phyloP scores from a whole-genome alignment of 1,140 invertebrate genomes.

The Calliphora vicina region DNA sequence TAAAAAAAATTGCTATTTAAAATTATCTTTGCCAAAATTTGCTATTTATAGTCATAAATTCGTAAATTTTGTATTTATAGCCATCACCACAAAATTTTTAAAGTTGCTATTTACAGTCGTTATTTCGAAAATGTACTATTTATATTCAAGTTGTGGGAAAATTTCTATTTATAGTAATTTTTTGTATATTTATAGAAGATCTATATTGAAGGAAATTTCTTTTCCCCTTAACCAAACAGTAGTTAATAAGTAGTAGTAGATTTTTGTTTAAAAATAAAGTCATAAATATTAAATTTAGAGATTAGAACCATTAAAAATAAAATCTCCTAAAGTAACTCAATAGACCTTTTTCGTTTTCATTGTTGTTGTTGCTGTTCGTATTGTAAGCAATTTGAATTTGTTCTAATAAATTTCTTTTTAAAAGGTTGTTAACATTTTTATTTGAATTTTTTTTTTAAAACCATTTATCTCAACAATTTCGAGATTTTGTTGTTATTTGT shows the following conservation, averaged over 20 bases:
- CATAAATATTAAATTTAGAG: neutral
- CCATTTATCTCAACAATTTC: neutral
- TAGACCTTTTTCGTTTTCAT: neutral
- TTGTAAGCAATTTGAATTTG: neutral
- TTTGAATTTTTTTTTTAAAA: neutral
- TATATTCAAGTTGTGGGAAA: no score
- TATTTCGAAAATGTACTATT: no score
- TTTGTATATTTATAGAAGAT: no score
- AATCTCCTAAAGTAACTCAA: neutral
- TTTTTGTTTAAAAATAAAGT: neutral
- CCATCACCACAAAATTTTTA: neutral
- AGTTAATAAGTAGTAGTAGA: neutral
- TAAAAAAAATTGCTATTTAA: no score
- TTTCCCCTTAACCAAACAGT: neutral
- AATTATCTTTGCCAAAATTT: no score
- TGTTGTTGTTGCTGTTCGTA: neutral
- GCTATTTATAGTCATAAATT: neutral
- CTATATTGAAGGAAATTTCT: neutral
- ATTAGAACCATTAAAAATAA: neutral
- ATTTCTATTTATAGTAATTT: no score
- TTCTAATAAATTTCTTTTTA: conserved; percentile 19
- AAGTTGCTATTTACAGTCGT: no score
- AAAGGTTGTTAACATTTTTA: conserved; percentile 13
- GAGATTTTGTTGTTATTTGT: neutral
- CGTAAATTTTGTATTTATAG: neutral